A percentile compares a stretch with the other conserved stretches of the same genome.
Conservation (phyloP, 2,888 invertebrate species). For the Ellobium chinense region DNA sequence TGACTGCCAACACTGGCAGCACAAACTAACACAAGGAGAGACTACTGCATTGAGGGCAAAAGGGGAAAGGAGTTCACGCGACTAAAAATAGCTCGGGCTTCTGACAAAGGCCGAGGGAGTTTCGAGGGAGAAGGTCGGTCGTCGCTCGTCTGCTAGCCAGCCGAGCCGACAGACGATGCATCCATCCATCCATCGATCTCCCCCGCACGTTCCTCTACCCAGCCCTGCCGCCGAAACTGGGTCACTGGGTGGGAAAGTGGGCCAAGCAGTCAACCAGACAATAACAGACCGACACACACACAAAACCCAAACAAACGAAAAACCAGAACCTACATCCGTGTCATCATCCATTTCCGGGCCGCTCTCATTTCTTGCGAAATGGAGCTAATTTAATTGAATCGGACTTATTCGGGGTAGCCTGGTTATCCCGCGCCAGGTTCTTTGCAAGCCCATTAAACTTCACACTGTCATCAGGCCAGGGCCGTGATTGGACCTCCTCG, state of each 20-base stretch:
- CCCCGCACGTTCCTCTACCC: not conserved
- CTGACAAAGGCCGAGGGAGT: slow-evolving; percentile 37
- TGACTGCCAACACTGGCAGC: not conserved
- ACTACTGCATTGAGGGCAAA: not conserved
- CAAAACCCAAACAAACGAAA: not conserved
- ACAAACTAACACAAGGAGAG: slow-evolving; percentile 13
- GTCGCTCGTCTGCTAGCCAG: slow-evolving; percentile 27
- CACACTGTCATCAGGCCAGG: too few relatives aligned
- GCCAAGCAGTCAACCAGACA: slow-evolving; percentile 22
- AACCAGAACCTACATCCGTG: not conserved
- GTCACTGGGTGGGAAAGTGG: slow-evolving; percentile 19
- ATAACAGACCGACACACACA: not conserved
- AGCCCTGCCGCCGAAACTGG: not conserved
- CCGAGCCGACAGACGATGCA: not conserved
- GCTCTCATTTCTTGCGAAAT: not conserved
- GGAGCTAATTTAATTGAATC: not conserved
- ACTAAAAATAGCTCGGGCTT: slow-evolving; percentile 35
- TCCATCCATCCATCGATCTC: slow-evolving; percentile 31
- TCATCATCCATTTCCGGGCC: not conserved
- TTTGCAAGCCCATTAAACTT: too few relatives aligned
- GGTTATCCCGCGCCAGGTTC: too few relatives aligned
- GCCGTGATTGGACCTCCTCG: too few relatives aligned
- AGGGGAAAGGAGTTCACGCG: slow-evolving; percentile 25
- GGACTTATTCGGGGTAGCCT: too few relatives aligned
- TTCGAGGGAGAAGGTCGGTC: not conserved